These are phyloP conservation scores for Rhagium mordax DNA, from an alignment of 2,888 invertebrate genomes.

Conservation along the genomic window DNA sequence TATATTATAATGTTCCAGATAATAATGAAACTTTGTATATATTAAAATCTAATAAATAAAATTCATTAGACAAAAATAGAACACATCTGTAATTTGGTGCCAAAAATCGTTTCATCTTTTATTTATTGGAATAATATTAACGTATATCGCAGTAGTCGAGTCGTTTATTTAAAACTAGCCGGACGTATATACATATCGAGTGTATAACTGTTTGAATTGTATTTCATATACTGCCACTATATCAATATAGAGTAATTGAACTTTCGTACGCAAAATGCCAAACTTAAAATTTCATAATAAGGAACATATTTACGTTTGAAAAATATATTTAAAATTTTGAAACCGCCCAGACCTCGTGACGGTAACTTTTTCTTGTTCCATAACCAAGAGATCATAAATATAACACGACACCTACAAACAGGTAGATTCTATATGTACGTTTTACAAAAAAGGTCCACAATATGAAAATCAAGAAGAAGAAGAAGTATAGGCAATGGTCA, in stretches of 20 bases:
- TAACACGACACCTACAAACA: too few species aligned
- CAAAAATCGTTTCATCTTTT: constrained; percentile 8
- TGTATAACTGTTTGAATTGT: background rate
- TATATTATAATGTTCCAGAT: background rate
- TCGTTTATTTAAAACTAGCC: background rate
- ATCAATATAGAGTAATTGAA: background rate
- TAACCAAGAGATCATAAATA: too few species aligned
- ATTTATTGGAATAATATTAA: background rate
- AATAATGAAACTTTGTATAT: constrained; percentile 1
- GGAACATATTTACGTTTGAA: too few species aligned
- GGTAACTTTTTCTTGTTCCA: too few species aligned
- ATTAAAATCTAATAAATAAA: constrained; percentile 29
- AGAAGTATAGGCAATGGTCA: too few species aligned
- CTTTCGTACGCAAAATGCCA: background rate
- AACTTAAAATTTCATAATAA: too few species aligned
- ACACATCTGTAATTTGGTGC: constrained; percentile 1
- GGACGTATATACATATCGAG: too few species aligned
- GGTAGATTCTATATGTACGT: too few species aligned
- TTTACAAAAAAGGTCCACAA: too few species aligned
- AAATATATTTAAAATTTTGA: too few species aligned
- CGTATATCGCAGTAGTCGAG: background rate
- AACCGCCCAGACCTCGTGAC: too few species aligned
- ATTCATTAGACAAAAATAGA: constrained; percentile 22
- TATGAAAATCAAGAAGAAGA: too few species aligned
- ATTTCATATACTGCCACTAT: background rate